These are phyloP conservation scores for Dolichomitus sp. DNA, from an alignment of 2,888 invertebrate species.

Conservation along the genomic window DNA sequence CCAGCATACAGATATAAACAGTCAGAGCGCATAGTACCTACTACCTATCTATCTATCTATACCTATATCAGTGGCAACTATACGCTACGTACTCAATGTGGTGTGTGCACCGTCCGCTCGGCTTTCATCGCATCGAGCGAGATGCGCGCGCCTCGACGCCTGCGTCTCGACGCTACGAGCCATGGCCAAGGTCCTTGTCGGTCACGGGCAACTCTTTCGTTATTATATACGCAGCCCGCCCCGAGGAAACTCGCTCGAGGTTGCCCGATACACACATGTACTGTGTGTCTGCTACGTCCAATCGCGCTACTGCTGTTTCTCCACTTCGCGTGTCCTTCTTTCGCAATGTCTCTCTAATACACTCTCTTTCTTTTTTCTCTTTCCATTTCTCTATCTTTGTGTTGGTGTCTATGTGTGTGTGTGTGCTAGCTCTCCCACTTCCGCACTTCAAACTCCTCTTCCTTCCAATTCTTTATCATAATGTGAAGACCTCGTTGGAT, in stretches of 20 bases:
- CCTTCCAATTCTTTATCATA: neutral
- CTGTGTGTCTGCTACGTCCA: constrained; percentile 6
- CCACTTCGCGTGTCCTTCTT: constrained; percentile 37
- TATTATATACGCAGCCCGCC: constrained; percentile 57
- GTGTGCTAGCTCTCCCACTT: neutral
- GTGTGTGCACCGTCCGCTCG: constrained; percentile 20
- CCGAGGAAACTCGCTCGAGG: constrained; percentile 62
- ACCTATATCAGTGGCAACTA: constrained; percentile 1
- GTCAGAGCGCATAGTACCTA: constrained; percentile 22
- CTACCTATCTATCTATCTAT: constrained; percentile 18
- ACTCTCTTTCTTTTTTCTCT: constrained; percentile 6
- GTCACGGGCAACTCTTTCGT: constrained; percentile 83
- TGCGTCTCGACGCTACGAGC: constrained; percentile 80
- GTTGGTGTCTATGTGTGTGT: neutral
- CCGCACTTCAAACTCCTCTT: neutral
- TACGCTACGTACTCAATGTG: constrained; percentile 1
- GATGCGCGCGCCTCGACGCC: constrained; percentile 78
- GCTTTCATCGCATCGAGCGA: constrained; percentile 70
- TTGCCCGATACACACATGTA: constrained; percentile 20
- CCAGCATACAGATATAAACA: constrained; percentile 26
- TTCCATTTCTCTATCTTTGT: constrained; percentile 9
- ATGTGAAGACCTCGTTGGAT: constrained; percentile 14
- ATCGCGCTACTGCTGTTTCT: neutral
- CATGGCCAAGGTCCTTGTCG: constrained; percentile 84
- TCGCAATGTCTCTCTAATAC: constrained; percentile 1